Base-by-base conservation (phyloP, 2,113 vertebrate species). In the Lates calcarifer region DNA sequence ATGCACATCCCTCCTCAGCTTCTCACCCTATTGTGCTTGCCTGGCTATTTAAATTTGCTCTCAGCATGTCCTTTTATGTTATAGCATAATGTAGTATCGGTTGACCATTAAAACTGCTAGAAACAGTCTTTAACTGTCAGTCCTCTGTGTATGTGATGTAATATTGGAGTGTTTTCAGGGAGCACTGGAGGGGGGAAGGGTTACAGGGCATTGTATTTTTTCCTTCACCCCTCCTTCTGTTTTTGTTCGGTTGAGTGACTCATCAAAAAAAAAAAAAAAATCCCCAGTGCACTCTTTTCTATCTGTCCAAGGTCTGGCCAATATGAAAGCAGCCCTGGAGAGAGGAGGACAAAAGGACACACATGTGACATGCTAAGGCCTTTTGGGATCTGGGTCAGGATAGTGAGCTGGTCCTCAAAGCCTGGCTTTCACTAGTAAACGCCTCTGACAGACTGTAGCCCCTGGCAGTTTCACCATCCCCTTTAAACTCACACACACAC, bases 381-480 rank as follows among this genome's bases (percentile, higher is more conserved):
- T 86, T 89, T 81, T 75, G 65, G 86, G 92, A 94, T 90, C 79
- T 95, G 88, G 94, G 94, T 94, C 92, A 94, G 78, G 68, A 77
- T 87, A 71, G 80, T 65, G 60, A 87, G 82, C 80, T 60, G 51
- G 66, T 87, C 79, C 66, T 91, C 47, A 65, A 90, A 81, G 88
- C 55, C 53, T 73, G 17, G 43, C 86, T 79, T 68, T 77, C 37
- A 53, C 64, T 39, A 77, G 57, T 84, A 60, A 88, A 86, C 12
- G 72, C 81, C 84, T 82, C 24, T 31, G 78, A 92, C 74, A 85
- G 79, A 49, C 37, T 39, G 53, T 53, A 74, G 74, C 79, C 74
- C 61, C 69, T 53, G 49, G 67, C 79, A 29, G 66, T 69, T 82
- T 77, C 35, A 31, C 20, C 43, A 65, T 35, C 28, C 31, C 45